Evolutionary conservation across 2,113 vertebrate species (phyloP).

Genomic region (Diadophis punctatus): DNA sequence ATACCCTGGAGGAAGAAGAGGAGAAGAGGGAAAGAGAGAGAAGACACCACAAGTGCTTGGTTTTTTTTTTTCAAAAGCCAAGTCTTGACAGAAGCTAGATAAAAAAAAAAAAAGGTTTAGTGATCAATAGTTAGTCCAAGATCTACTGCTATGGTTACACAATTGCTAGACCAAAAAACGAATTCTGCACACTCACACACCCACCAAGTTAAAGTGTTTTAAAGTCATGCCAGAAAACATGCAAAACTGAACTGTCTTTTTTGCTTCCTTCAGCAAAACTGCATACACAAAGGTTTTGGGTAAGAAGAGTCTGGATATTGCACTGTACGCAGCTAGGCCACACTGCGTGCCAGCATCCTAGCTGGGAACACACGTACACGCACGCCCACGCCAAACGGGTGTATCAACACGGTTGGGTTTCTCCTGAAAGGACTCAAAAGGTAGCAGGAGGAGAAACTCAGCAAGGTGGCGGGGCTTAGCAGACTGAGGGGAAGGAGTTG

Average conservation of each 20-base stretch:
- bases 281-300: constrained; percentile 15
- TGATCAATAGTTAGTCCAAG: constrained; percentile 53
- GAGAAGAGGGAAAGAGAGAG: constrained; percentile 8
- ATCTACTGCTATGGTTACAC: constrained; percentile 67
- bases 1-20: neutral
- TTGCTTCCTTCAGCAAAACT: constrained; percentile 47
- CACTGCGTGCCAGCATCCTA: neutral
- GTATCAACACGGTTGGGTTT: neutral
- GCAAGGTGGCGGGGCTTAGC: constrained; percentile 11
- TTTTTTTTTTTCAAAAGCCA: constrained; percentile 49
- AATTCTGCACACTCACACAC: constrained; percentile 64
- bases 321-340: constrained; percentile 33
- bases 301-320: constrained; percentile 22
- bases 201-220: constrained; percentile 64
- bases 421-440: constrained; percentile 30
- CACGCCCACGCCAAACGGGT: neutral
- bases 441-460: neutral
- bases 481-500: neutral
- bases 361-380: neutral
- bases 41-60: no score
- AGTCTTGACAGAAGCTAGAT: constrained; percentile 53
- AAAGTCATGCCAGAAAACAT: constrained; percentile 76
- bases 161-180: constrained; percentile 72
- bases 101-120: constrained; percentile 32
- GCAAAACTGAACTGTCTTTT: constrained; percentile 67